Base-by-base conservation (phyloP, 1,140 invertebrate species). In the Zaprionus capensis region DNA sequence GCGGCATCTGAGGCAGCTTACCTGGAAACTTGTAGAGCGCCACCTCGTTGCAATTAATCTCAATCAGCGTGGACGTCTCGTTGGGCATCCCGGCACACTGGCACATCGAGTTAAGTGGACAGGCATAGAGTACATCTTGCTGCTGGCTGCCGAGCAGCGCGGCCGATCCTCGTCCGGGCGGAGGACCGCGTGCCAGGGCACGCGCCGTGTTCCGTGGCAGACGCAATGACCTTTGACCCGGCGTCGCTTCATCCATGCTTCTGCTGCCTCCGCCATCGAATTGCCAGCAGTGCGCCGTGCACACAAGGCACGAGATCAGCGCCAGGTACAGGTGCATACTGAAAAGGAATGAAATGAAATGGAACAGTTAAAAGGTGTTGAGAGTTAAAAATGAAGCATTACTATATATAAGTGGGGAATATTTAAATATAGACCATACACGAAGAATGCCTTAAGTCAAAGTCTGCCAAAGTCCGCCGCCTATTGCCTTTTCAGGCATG, bases 21-120 rank as follows among this genome's bases (percentile, higher is more conserved):
- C 94, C 94, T 81, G 95, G 95, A 90, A 95, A 94, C 91, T 94
- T 94, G 51, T 94, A 94, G 44, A 95, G 94, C 44, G 94, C 93
- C 62, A 95, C 94, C 71, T 95, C 94, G 72, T 95, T 93, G 82
- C 95, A 95, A 81, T 94, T 95, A 75, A 95, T 94, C 76, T 95
- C 95, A 93, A 94, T 94, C 80, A 94, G 93, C 5, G 93, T 94
- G 53, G 92, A 93, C 73, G 94, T 94, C 28, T 93, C 93, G 61
- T 94, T 94, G 70, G 94, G 94, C 71, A 94, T 92, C 0, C 94
- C 92, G 90, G 94, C 94, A 78, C 95, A 95, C 69, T 94, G 93
- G 90, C 95, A 95, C 94, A 95, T 95, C 17, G 94, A 93, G 82
- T 95, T 95, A 82, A 95, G 94, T 26, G 93, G 93, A 82, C 95